These are phyloP conservation scores for Calephelis virginiensis DNA, from an alignment of 1,140 invertebrate genomes.

Conservation along the genomic window DNA sequence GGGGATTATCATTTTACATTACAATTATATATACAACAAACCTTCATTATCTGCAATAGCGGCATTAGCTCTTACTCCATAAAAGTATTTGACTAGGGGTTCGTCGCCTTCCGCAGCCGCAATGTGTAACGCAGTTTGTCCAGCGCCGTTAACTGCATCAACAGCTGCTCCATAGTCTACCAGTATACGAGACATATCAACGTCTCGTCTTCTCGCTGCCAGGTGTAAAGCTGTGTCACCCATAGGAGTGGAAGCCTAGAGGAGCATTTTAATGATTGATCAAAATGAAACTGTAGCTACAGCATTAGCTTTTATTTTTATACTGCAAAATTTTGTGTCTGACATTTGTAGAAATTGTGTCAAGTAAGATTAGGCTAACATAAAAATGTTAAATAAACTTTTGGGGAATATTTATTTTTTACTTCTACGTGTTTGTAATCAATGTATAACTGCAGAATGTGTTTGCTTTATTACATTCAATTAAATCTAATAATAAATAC, in stretches of 20 bases:
- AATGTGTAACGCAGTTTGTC: slow-evolving; percentile 95
- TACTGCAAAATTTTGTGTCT: no score
- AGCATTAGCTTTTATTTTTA: no score
- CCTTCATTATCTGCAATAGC: slow-evolving; percentile 95
- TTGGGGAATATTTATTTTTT: no score
- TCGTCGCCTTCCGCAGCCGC: slow-evolving; percentile 98
- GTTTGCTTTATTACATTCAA: no score
- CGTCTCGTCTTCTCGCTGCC: slow-evolving; percentile 91
- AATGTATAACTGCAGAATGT: no score
- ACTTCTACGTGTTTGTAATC: no score
- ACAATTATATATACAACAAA: slow-evolving; percentile 33
- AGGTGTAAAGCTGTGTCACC: slow-evolving; percentile 95
- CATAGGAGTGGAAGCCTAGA: slow-evolving; percentile 83
- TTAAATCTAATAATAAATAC: no score
- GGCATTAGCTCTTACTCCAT: slow-evolving; percentile 94
- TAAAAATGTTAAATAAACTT: no score
- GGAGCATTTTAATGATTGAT: background rate
- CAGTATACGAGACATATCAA: slow-evolving; percentile 94
- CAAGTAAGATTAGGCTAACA: no score
- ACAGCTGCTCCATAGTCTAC: slow-evolving; percentile 95
- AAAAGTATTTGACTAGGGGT: slow-evolving; percentile 95
- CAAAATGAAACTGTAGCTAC: background rate
- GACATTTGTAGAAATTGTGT: no score
- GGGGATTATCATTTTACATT: no score
- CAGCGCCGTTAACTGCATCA: slow-evolving; percentile 94